Conservation (phyloP, 35 echinoderm and acorn worm genomes). For the Ophiothrix spiculata region DNA sequence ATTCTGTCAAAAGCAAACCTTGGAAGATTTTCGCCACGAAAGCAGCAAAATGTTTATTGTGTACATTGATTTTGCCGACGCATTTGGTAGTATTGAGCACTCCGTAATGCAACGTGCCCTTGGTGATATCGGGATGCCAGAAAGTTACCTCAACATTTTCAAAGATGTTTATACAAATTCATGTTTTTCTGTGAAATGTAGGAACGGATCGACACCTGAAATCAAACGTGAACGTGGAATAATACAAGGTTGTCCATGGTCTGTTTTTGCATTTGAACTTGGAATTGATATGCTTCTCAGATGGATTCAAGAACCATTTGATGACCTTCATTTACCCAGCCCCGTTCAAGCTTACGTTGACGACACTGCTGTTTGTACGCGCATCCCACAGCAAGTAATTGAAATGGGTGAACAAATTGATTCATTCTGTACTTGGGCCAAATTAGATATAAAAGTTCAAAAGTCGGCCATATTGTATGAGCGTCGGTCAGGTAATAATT, state of each 20-base stretch:
- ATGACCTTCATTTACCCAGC: neutral
- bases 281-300: neutral
- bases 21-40: no score
- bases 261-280: slow-evolving; percentile 2
- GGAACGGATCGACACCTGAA: neutral
- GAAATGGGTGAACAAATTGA: no score
- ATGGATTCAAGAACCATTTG: slow-evolving; percentile 1
- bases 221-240: neutral
- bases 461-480: no score
- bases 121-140: neutral
- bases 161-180: neutral
- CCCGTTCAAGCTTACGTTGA: neutral
- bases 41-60: no score
- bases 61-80: neutral
- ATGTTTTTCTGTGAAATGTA: neutral
- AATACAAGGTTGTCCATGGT: neutral
- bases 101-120: neutral
- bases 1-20: no score
- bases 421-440: no score
- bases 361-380: neutral
- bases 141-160: neutral
- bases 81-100: slow-evolving; percentile 5
- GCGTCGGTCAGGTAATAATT: no score
- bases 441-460: no score
- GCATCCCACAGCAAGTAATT: no score